These are phyloP conservation scores for Rhopilema esculentum DNA, from an alignment of 30 jellyfish, hydroid and myxozoan genomes.

Conservation along the genomic window DNA sequence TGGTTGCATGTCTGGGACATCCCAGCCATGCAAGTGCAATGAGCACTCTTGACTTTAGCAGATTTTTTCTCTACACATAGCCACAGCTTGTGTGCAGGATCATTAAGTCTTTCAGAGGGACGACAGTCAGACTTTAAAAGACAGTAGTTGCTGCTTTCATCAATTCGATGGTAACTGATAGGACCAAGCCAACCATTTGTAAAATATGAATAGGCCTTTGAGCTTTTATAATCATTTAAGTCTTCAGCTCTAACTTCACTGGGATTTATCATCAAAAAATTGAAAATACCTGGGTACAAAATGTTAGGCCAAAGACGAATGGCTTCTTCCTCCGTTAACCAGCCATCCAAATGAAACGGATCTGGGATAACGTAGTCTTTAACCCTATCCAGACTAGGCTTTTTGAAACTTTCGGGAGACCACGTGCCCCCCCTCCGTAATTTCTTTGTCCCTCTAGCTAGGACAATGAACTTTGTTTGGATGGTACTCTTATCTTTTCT, in stretches of 20 bases:
- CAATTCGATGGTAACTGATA: conserved; percentile 24
- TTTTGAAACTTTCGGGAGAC: no score
- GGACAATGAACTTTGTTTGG: no score
- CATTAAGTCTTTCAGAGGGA: conserved; percentile 20
- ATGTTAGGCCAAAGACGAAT: conserved; percentile 43
- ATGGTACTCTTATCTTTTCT: no score
- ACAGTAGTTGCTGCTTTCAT: not conserved
- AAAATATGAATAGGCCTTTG: conserved; percentile 32
- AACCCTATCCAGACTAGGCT: no score
- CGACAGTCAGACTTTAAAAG: conserved; percentile 33
- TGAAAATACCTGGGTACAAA: conserved; percentile 42
- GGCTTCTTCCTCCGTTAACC: conserved; percentile 46
- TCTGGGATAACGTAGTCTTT: conserved; percentile 35
- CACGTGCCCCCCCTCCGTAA: no score
- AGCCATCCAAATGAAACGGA: conserved; percentile 47
- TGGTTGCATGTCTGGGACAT: conserved; percentile 43
- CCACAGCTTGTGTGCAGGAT: conserved; percentile 48
- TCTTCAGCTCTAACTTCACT: conserved; percentile 33
- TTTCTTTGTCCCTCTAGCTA: no score
- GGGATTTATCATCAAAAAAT: conserved; percentile 32
- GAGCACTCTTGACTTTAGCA: conserved; percentile 25
- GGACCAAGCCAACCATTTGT: conserved; percentile 40
- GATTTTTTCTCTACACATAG: not conserved
- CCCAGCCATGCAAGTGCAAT: conserved; percentile 64
- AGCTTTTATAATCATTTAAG: conserved; percentile 34